Evolutionary conservation across 2,797 vertebrate genomes (phyloP).

Genomic region (Oreonectes daqikongensis): DNA sequence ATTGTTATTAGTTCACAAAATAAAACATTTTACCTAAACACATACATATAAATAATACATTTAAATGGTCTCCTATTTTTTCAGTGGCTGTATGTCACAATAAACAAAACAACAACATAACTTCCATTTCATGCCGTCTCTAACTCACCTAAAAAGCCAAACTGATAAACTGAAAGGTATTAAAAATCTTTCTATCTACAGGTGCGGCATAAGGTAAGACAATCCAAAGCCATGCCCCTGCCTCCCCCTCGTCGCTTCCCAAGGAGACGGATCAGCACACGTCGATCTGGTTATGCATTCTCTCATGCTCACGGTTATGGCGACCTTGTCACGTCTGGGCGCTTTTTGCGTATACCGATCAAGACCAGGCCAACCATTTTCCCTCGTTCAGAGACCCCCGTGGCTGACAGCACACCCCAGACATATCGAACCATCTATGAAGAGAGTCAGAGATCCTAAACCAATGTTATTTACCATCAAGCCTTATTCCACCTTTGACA

Average conservation of each 20-base stretch:
- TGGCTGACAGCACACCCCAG: conserved; percentile 70
- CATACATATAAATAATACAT: too few species aligned
- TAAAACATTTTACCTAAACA: too few species aligned
- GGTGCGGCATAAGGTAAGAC: conserved; percentile 81
- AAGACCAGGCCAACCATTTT: conserved; percentile 62
- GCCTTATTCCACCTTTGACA: background rate
- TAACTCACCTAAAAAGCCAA: too few species aligned
- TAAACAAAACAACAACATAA: too few species aligned
- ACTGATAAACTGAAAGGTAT: too few species aligned
- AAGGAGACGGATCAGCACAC: conserved; percentile 72
- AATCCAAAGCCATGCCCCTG: conserved; percentile 71
- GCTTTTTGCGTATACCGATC: conserved; percentile 71
- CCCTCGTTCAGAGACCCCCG: conserved; percentile 58
- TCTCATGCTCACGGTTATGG: conserved; percentile 90
- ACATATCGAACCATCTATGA: conserved; percentile 70
- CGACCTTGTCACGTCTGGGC: conserved; percentile 87
- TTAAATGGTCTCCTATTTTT: too few species aligned
- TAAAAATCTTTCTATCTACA: conserved; percentile 63
- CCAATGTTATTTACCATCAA: background rate
- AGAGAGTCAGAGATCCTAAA: conserved; percentile 43
- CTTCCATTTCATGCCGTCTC: too few species aligned
- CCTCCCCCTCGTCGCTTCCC: conserved; percentile 61
- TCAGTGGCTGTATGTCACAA: too few species aligned
- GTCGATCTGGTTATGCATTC: conserved; percentile 93
- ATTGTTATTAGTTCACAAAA: too few species aligned